Evolutionary conservation across 2,888 invertebrate species (phyloP).

Genomic region (Diarsia dahlii): DNA sequence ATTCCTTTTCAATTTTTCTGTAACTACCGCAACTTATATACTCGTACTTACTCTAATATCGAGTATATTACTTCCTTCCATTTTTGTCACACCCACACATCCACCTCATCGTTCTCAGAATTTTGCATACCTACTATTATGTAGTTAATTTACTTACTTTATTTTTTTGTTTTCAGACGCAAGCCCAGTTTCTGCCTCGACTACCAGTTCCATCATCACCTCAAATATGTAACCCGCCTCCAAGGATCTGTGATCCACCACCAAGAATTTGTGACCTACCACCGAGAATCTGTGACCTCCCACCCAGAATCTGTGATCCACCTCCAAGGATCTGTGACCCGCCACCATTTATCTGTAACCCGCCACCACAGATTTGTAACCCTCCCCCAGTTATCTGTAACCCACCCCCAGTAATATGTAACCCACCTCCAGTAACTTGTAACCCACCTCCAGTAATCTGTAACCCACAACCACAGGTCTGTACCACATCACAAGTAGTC

Average conservation of each 20-base stretch:
- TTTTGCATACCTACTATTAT: too few species aligned
- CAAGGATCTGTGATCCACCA: constrained; percentile 33
- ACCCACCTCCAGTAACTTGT: neutral
- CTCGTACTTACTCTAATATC: too few species aligned
- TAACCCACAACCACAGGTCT: constrained; percentile 50
- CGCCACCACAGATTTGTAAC: constrained; percentile 45
- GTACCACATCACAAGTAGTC: constrained; percentile 53
- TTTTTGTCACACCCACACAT: too few species aligned
- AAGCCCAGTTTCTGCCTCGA: constrained; percentile 54
- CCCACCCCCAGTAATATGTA: too few species aligned
- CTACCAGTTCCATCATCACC: constrained; percentile 18
- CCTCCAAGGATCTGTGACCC: constrained; percentile 45
- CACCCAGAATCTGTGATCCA: constrained; percentile 29
- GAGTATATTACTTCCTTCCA: too few species aligned
- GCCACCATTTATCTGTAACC: constrained; percentile 43
- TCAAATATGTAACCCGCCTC: constrained; percentile 27
- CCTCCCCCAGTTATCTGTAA: constrained; percentile 8
- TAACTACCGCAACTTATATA: too few species aligned
- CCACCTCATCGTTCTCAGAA: too few species aligned
- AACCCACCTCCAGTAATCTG: constrained; percentile 43
- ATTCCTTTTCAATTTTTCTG: too few species aligned
- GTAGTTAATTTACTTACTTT: too few species aligned
- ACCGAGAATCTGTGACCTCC: constrained; percentile 12
- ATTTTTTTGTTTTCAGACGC: constrained; percentile 54
- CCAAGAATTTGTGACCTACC: constrained; percentile 32